A percentile compares a stretch with the other conserved stretches of the same genome.
Conservation (phyloP, 1,140 invertebrate genomes). For the Hycleus cichorii region DNA sequence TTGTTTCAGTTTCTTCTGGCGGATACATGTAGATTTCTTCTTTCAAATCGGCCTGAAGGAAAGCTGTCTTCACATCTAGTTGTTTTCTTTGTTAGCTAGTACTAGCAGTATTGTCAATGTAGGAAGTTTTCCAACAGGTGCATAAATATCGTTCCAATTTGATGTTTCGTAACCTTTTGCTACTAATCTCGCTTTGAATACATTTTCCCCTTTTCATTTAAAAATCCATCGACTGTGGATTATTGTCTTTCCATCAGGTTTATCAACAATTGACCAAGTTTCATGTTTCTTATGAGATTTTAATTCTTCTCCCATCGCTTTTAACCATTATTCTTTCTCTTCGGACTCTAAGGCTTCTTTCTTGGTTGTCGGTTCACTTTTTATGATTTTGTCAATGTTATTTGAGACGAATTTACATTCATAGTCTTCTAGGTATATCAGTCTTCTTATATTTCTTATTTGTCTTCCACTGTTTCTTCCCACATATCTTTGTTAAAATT, state of each 20-base stretch:
- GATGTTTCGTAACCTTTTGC: constrained; percentile 40
- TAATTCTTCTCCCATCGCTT: too few species aligned
- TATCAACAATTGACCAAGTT: too few species aligned
- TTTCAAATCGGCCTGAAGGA: constrained; percentile 41
- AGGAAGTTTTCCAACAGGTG: constrained; percentile 17
- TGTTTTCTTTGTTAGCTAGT: constrained; percentile 28
- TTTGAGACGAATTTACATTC: not conserved
- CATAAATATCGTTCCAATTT: too few species aligned
- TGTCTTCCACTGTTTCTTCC: too few species aligned
- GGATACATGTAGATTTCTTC: constrained; percentile 42
- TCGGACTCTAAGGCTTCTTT: constrained; percentile 14
- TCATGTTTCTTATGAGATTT: too few species aligned
- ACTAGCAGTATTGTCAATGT: constrained; percentile 38
- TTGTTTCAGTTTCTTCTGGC: constrained; percentile 30
- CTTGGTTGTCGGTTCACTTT: constrained; percentile 1
- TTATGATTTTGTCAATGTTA: not conserved
- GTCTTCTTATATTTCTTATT: too few species aligned
- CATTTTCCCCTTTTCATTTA: constrained; percentile 29
- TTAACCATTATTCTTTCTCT: constrained; percentile 18
- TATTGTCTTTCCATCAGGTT: too few species aligned
- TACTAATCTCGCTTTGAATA: constrained; percentile 42
- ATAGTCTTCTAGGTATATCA: not conserved
- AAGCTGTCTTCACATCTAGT: constrained; percentile 39
- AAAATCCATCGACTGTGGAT: constrained; percentile 40
- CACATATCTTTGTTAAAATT: too few species aligned